phyloP scores from a whole-genome alignment of 1,140 invertebrate species.

The Ylistrum balloti region DNA sequence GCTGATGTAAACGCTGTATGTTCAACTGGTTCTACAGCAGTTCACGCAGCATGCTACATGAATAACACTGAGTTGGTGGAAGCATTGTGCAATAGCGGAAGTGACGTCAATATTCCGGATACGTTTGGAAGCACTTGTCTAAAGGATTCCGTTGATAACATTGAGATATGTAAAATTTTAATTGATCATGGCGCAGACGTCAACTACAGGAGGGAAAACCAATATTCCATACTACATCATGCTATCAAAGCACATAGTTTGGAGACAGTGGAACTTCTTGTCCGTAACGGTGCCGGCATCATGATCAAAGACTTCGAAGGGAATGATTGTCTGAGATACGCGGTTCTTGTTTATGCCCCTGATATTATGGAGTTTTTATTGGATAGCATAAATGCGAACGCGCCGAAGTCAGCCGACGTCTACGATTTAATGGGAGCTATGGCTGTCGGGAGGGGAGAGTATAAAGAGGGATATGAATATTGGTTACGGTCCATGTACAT shows the following conservation, averaged over 20 bases:
- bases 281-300: conserved; percentile 41
- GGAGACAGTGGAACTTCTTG: conserved; percentile 35
- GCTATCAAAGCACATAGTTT: conserved; percentile 46
- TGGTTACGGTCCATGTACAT: conserved; percentile 36
- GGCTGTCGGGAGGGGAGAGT: neutral
- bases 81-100: conserved; percentile 45
- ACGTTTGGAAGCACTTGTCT: conserved; percentile 47
- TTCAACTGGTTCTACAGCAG: conserved; percentile 42
- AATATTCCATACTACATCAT: conserved; percentile 51
- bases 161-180: conserved; percentile 50
- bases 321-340: conserved; percentile 51
- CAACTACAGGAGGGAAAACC: conserved; percentile 41
- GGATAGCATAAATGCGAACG: neutral
- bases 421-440: conserved; percentile 48
- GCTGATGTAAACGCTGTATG: conserved; percentile 42
- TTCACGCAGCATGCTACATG: conserved; percentile 51
- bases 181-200: conserved; percentile 49
- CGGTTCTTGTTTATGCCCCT: neutral
- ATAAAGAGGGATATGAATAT: conserved; percentile 36
- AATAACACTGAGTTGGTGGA: conserved; percentile 44
- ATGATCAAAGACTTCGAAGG: conserved; percentile 49
- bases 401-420: neutral
- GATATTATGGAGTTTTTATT: conserved; percentile 52
- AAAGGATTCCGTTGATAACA: conserved; percentile 41
- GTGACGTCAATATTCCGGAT: conserved; percentile 49